Conservation (phyloP, 2,113 vertebrate species). For the Lynx canadensis region DNA sequence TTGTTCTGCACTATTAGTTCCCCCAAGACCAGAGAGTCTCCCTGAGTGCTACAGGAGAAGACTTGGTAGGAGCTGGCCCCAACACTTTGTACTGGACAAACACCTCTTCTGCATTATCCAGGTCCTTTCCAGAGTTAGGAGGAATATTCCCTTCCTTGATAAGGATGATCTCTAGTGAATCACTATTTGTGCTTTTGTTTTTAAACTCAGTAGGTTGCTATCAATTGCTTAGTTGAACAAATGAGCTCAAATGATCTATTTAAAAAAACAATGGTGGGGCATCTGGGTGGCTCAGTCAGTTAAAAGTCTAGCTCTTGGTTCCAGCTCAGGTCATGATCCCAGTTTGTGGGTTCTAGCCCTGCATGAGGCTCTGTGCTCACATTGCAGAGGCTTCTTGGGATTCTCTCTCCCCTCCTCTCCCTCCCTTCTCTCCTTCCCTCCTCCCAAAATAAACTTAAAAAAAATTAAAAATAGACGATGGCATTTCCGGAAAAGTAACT, state of each 20-base stretch:
- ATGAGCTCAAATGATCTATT: not conserved
- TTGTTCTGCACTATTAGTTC: not conserved
- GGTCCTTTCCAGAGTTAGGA: not conserved
- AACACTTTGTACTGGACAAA: not conserved
- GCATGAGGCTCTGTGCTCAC: too few relatives aligned
- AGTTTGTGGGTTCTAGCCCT: too few relatives aligned
- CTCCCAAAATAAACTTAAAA: too few relatives aligned
- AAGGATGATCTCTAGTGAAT: not conserved
- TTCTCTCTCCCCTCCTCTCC: too few relatives aligned
- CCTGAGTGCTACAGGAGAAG: not conserved
- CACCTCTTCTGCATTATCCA: not conserved
- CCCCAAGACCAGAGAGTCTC: not conserved
- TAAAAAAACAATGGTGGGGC: not conserved
- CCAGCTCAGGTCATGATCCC: too few relatives aligned
- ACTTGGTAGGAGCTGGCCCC: not conserved
- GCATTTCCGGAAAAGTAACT: slow-evolving; percentile 26
- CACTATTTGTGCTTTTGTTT: not conserved
- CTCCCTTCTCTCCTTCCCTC: too few relatives aligned
- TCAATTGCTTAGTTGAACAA: not conserved
- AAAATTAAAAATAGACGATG: too few relatives aligned
- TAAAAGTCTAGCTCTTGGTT: too few relatives aligned
- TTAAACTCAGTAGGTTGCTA: not conserved
- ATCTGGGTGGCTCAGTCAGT: too few relatives aligned
- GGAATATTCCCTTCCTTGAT: not conserved
- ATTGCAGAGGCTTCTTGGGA: too few relatives aligned